Base-by-base conservation (phyloP, 2,113 vertebrate genomes). In the Balaeniceps rex region DNA sequence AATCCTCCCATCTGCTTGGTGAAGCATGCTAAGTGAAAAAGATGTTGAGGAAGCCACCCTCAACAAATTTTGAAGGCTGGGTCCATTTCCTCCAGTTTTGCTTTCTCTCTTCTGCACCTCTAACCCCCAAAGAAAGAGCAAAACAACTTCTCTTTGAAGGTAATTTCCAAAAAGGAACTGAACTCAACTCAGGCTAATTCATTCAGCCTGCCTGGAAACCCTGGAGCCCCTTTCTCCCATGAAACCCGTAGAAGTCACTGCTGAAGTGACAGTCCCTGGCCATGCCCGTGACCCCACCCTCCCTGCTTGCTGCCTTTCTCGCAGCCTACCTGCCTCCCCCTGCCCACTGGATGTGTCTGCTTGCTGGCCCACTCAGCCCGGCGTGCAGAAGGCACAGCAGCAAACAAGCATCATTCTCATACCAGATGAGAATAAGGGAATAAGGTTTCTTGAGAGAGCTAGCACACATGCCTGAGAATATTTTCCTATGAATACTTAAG, bases 241-340 rank as follows among this genome's bases (percentile, higher is more conserved):
- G 28, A 55, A 60, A 36, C 22, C 16, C 1, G 0, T 0, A 44
- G 84, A 57, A 66, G 31, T 57, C 36, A 25, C 31, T 33, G 34
- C 42, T 68, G 42, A 44, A 68, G 6, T 70, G 61, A 18, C 57
- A 54, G 42, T 4, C 57, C 31, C 52, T 79, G 76, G 13, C 29
- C 4, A 2, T 82, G 31, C 6, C 36, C 25, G 29, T 79, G n/a
- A 7, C 11, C 52, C 14, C 1, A 0, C 24, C 24, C 24, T 47
- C 36, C 46, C 68, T 0, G 4, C 60, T 21, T 44, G n/a, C 44
- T 86, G 69, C 75, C 29, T n/a, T 46, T 33, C 40, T 14, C 1
- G 1, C 26, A 28, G 52, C 40, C 7, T 5, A 12, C 6, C 11
- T 65, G 29, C 51, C 34, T 66, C 26, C 33, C n/a, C 15, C 15